These are phyloP conservation scores for Anoplius nigerrimus DNA, from an alignment of 2,888 invertebrate species.

Conservation along the genomic window DNA sequence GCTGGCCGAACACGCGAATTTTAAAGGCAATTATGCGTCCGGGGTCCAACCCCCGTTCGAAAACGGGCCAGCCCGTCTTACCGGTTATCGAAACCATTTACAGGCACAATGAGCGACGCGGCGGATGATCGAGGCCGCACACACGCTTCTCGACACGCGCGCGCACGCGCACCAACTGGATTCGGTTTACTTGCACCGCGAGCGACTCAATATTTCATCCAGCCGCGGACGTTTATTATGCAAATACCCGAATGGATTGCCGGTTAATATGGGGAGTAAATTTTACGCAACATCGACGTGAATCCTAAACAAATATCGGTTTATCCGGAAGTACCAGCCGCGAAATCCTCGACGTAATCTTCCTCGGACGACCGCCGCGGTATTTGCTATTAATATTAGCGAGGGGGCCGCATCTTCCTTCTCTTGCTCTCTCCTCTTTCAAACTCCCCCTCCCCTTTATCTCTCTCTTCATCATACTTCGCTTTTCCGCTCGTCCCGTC, in stretches of 20 bases:
- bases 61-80: too few relatives aligned
- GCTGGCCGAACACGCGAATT: too few relatives aligned
- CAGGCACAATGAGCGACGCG: too few relatives aligned
- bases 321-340: constrained; percentile 42
- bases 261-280: constrained; percentile 46
- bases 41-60: too few relatives aligned
- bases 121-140: too few relatives aligned
- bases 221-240: constrained; percentile 38
- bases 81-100: too few relatives aligned
- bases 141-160: too few relatives aligned
- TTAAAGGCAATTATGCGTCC: too few relatives aligned
- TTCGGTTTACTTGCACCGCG: constrained; percentile 31
- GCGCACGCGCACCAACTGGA: too few relatives aligned
- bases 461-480: too few relatives aligned
- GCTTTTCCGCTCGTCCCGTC: too few relatives aligned
- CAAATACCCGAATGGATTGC: constrained; percentile 45
- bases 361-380: constrained; percentile 31
- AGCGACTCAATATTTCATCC: constrained; percentile 36
- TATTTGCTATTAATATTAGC: constrained; percentile 51
- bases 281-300: constrained; percentile 38
- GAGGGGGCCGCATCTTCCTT: constrained; percentile 11
- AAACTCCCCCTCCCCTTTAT: constrained; percentile 23
- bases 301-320: constrained; percentile 46
- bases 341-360: constrained; percentile 40
- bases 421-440: constrained; percentile 15